Conservation (phyloP, 2,888 invertebrate species). For the Lamellibrachia columna region DNA sequence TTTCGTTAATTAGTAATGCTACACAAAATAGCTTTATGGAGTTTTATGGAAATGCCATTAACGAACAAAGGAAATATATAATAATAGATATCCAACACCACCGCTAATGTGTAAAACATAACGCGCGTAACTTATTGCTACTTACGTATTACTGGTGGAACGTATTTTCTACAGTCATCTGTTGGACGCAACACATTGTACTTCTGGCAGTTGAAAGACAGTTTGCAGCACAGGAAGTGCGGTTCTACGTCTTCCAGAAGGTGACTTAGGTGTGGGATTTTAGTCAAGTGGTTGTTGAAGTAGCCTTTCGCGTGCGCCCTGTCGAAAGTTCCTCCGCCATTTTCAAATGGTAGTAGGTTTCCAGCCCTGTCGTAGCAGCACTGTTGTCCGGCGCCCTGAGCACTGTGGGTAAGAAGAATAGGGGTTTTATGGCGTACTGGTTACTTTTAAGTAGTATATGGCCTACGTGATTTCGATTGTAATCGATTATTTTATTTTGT, state of each 20-base stretch:
- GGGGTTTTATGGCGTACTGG: background rate
- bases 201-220: background rate
- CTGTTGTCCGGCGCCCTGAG: background rate
- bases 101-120: no score
- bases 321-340: background rate
- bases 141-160: background rate
- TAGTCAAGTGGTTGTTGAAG: background rate
- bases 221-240: background rate
- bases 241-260: background rate
- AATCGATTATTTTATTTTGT: background rate
- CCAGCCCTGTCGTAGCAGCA: slow-evolving; percentile 4
- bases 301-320: background rate
- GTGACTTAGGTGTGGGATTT: background rate
- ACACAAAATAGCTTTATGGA: no score
- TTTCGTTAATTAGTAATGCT: no score
- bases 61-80: no score
- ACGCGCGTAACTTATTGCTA: background rate
- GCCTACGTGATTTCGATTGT: background rate
- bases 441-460: background rate
- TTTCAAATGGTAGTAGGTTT: background rate
- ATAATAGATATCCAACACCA: no score
- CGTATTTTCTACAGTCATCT: background rate
- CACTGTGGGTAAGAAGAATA: background rate
- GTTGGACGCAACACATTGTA: background rate
- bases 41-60: no score